A percentile compares a stretch with the other conserved stretches of the same genome.
phyloP scores from a whole-genome alignment of 2,888 invertebrate species.

The Tuta absoluta region DNA sequence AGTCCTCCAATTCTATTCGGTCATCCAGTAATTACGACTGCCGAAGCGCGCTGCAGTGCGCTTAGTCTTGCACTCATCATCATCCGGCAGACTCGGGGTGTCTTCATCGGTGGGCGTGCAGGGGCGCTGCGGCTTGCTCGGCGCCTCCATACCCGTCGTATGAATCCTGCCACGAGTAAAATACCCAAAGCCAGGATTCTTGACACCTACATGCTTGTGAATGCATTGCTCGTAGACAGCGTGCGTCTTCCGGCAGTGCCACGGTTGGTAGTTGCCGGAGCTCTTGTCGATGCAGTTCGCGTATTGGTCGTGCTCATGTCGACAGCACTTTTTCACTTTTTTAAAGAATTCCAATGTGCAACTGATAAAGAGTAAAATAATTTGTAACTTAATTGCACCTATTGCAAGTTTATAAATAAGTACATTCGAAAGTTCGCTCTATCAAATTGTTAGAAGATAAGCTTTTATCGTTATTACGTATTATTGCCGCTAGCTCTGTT shows the following conservation, averaged over 20 bases:
- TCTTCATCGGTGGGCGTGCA: slow-evolving; percentile 83
- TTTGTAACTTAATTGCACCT: too few relatives aligned
- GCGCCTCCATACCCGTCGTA: slow-evolving; percentile 77
- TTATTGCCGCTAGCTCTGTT: too few relatives aligned
- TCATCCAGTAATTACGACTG: slow-evolving; percentile 80
- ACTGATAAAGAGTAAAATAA: slow-evolving; percentile 77
- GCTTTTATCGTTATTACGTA: too few relatives aligned
- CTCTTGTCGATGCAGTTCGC: slow-evolving; percentile 87
- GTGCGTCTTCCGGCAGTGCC: slow-evolving; percentile 93
- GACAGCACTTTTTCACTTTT: slow-evolving; percentile 89
- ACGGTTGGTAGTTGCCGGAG: slow-evolving; percentile 83
- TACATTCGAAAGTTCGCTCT: background rate
- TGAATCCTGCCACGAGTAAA: slow-evolving; percentile 87
- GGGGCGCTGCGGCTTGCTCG: slow-evolving; percentile 64
- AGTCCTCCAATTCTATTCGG: slow-evolving; percentile 43
- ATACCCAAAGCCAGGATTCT: slow-evolving; percentile 91
- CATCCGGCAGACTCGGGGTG: slow-evolving; percentile 83
- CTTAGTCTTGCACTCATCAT: too few relatives aligned
- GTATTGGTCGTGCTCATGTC: slow-evolving; percentile 91
- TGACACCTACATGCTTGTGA: slow-evolving; percentile 86
- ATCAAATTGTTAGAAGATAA: too few relatives aligned
- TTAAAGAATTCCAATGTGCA: slow-evolving; percentile 74
- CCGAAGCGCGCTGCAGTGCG: slow-evolving; percentile 83
- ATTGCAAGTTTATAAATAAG: too few relatives aligned
- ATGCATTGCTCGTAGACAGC: slow-evolving; percentile 91